Evolutionary conservation across 2,113 vertebrate genomes (phyloP).

Genomic region (Suncus etruscus): DNA sequence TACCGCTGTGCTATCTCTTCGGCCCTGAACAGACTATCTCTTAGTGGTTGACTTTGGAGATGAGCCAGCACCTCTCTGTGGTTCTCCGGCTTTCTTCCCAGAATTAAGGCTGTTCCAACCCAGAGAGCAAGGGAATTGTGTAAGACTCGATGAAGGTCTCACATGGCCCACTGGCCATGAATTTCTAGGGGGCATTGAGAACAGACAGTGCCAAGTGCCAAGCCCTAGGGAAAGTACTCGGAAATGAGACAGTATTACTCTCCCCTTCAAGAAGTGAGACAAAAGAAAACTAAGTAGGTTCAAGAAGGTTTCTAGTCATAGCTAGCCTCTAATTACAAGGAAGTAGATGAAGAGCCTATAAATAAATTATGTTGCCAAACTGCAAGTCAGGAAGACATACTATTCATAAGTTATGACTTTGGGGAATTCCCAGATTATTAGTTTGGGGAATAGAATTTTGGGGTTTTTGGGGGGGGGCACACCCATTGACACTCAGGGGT

Average conservation of each 20-base stretch:
- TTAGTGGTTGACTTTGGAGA: neutral
- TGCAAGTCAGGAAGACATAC: constrained; percentile 1
- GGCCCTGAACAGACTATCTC: neutral
- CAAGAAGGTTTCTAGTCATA: neutral
- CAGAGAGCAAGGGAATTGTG: neutral
- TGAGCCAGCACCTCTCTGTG: neutral
- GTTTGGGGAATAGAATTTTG: neutral
- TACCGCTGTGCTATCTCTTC: too few relatives aligned
- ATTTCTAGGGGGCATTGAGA: neutral
- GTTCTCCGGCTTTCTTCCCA: neutral
- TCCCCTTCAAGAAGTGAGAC: neutral
- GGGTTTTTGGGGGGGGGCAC: too few relatives aligned
- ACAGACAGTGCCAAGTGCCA: neutral
- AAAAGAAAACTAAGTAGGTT: neutral
- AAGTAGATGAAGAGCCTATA: neutral
- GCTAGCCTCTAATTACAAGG: constrained; percentile 32
- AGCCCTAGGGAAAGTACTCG: neutral
- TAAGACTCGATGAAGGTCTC: neutral
- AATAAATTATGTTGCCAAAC: constrained; percentile 44
- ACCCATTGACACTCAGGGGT: too few relatives aligned
- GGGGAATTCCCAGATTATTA: constrained; percentile 47
- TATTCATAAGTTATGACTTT: neutral
- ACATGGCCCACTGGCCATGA: neutral
- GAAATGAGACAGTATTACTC: neutral
- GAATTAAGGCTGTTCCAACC: neutral